A percentile compares a stretch with the other conserved stretches of the same genome.
These are phyloP conservation scores for Caenorhabditis uteleia DNA, from an alignment of 2,888 invertebrate species.

Conservation along the genomic window DNA sequence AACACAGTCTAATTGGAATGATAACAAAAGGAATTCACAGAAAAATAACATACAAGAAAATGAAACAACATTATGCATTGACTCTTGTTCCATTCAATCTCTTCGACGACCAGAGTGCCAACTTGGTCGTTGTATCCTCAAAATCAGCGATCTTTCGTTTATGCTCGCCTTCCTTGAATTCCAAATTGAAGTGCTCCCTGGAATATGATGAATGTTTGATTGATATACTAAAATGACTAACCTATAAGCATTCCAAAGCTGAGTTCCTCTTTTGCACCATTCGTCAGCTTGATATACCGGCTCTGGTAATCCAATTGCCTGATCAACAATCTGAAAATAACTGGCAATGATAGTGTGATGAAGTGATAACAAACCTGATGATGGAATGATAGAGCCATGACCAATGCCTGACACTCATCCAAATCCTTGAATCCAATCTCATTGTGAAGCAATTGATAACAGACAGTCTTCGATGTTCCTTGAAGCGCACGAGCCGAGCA, in stretches of 20 bases:
- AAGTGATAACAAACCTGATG: conserved; percentile 28
- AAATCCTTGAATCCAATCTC: conserved; percentile 34
- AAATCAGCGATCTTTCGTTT: neutral
- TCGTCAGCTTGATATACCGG: conserved; percentile 61
- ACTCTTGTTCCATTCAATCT: too few species aligned
- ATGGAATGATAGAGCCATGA: conserved; percentile 32
- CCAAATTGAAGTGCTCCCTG: too few species aligned
- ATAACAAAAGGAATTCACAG: too few species aligned
- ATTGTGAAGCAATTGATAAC: conserved; percentile 48
- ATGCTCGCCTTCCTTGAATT: neutral
- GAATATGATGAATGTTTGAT: neutral
- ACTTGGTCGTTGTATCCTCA: neutral
- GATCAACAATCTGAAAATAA: conserved; percentile 25
- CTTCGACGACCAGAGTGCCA: neutral
- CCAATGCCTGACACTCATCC: conserved; percentile 45
- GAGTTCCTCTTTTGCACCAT: conserved; percentile 58
- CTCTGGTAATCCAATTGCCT: conserved; percentile 51
- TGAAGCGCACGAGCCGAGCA: conserved; percentile 36
- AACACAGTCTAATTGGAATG: too few species aligned
- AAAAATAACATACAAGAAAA: too few species aligned
- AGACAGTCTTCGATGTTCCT: conserved; percentile 55
- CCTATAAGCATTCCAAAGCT: conserved; percentile 16
- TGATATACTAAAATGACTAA: neutral
- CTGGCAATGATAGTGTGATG: neutral
- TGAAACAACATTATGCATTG: too few species aligned